Base-by-base conservation (phyloP, 2,113 vertebrate genomes). In the Hassar affinis region DNA sequence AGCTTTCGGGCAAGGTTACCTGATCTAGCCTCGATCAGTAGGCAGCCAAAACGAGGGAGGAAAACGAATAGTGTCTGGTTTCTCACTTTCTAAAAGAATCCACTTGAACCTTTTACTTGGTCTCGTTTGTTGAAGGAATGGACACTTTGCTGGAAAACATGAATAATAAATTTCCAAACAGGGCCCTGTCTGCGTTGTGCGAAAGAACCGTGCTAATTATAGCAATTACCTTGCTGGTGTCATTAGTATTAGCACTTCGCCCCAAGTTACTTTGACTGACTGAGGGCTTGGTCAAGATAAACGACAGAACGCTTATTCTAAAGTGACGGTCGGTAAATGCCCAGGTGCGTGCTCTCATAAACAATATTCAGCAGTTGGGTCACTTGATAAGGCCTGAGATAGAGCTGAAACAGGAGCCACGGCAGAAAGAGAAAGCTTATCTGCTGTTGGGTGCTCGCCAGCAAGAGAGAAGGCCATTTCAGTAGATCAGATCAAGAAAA, bases 51-150 rank as follows among this genome's bases (percentile, higher is more conserved):
- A 80, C 27, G 84, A 85, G 77, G 57, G 33, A 75, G 78, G 68
- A 57, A 84, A 85, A 84, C 74, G 49, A 75, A 82, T 47, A 75
- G 75, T 82, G 61, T 83, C 86, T 79, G 33, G 71, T 69, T 78
- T 79, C 82, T 85, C 83, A 74, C 80, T 85, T 85, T 85, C 83
- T 68, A 76, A 85, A 85, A 87, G 25, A 83, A 83, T 85, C 79
- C 42, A 49, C 77, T 79, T 27, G 30, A 78, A 85, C 77, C 78
- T 35, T 83, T 80, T 64, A 78, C 47, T 83, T 71, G 33, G 22
- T 45, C 72, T 57, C 47, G 14, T 68, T 66, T 84, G 82, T 72
- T 30, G n/a, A 62, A 45, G 56, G 57, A 82, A 76, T 11, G 59
- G 78, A 49, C 78, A 76, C 71, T 62, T 71, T 10, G 47, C 42